phyloP scores from a whole-genome alignment of 2,113 vertebrate genomes.

The Ondatra zibethicus region DNA sequence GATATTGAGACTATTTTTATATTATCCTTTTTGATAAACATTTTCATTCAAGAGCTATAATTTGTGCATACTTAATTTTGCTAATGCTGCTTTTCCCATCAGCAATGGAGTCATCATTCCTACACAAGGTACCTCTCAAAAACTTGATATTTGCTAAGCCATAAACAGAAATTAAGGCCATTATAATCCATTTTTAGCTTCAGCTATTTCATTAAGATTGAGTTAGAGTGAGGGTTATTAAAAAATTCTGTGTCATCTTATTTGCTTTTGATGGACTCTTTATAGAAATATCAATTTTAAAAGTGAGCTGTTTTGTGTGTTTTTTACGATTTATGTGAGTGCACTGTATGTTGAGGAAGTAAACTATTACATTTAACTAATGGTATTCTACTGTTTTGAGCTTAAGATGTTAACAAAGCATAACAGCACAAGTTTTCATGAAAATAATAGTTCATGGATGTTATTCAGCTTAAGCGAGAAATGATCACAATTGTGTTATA shows the following conservation, averaged over 20 bases:
- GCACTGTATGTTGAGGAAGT: not conserved
- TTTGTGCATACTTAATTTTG: not conserved
- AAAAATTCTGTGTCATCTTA: not conserved
- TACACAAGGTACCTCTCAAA: not conserved
- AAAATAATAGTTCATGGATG: not conserved
- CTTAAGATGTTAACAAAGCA: not conserved
- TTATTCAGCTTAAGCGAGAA: not conserved
- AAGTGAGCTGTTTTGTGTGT: not conserved
- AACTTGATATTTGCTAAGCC: not conserved
- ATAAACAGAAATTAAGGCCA: not conserved
- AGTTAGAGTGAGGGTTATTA: not conserved
- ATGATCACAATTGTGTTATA: not conserved
- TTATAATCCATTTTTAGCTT: not conserved
- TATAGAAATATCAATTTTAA: not conserved
- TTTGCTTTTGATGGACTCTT: slow-evolving; percentile 5
- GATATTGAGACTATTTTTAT: not conserved
- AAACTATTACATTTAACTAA: not conserved
- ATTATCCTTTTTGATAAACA: not conserved
- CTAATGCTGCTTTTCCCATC: not conserved
- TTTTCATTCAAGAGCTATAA: not conserved
- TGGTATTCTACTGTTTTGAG: not conserved
- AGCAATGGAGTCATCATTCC: not conserved
- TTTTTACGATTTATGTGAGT: slow-evolving; percentile 3
- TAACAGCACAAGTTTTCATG: not conserved
- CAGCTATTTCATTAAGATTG: not conserved